Conservation (phyloP, 2,113 vertebrate genomes). For the Nematolebias whitei region DNA sequence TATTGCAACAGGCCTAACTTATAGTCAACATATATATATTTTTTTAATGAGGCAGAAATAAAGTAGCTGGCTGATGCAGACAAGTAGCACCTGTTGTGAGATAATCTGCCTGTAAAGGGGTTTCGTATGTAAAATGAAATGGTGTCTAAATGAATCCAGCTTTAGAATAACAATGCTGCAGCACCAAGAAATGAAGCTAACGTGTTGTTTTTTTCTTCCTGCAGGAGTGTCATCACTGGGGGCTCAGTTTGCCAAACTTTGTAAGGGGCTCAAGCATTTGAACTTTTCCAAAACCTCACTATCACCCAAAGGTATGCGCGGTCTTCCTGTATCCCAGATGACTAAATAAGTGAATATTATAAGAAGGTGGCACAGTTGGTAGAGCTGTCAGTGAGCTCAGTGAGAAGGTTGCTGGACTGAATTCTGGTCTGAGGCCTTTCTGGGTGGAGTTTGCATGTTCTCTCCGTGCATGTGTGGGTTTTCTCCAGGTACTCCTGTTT, state of each 20-base stretch:
- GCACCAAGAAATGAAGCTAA: not conserved
- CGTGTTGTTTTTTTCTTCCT: conserved; percentile 3
- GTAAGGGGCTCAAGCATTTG: conserved; percentile 91
- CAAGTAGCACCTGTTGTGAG: too few species aligned
- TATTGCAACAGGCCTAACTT: too few species aligned
- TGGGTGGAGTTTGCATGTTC: too few species aligned
- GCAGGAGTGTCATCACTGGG: conserved; percentile 90
- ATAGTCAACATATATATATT: too few species aligned
- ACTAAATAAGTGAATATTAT: not conserved
- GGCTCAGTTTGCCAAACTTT: conserved; percentile 93
- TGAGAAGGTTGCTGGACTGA: too few species aligned
- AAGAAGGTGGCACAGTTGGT: too few species aligned
- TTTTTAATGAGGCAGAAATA: too few species aligned
- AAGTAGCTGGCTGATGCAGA: too few species aligned
- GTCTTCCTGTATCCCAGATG: not conserved
- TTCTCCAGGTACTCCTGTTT: too few species aligned
- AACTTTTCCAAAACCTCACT: conserved; percentile 96
- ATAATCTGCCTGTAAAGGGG: not conserved
- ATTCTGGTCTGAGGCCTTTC: too few species aligned
- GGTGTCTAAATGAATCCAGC: not conserved
- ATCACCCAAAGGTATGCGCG: conserved; percentile 91
- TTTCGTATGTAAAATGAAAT: not conserved
- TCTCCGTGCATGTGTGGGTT: too few species aligned
- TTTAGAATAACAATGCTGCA: not conserved
- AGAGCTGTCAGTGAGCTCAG: too few species aligned